Conservation (phyloP, 2,113 vertebrate species). For the Tragelaphus imberbis region DNA sequence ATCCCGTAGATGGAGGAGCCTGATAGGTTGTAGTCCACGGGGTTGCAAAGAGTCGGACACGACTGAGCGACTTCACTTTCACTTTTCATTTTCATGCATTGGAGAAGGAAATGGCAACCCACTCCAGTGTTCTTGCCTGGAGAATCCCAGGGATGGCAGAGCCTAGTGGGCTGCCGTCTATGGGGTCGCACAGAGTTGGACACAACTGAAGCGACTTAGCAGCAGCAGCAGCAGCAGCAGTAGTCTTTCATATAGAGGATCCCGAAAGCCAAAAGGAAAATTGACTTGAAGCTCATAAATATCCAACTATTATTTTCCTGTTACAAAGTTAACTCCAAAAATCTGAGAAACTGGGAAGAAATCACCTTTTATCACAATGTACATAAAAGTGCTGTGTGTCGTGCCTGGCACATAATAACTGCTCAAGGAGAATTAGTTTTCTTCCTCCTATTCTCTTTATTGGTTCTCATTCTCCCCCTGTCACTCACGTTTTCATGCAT, state of each 20-base stretch:
- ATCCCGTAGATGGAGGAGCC: too few relatives aligned
- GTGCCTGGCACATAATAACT: not conserved
- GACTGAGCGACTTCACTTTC: too few relatives aligned
- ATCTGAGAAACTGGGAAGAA: not conserved
- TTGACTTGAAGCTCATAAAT: not conserved
- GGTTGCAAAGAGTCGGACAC: too few relatives aligned
- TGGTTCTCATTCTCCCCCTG: not conserved
- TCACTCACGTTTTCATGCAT: fast-evolving
- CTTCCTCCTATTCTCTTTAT: not conserved
- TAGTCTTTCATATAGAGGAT: not conserved
- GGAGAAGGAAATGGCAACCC: too few relatives aligned
- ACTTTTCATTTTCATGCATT: too few relatives aligned
- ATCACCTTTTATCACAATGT: not conserved
- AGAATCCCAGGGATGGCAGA: too few relatives aligned
- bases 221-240: too few relatives aligned
- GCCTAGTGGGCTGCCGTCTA: too few relatives aligned
- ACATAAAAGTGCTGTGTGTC: not conserved
- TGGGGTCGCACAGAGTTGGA: too few relatives aligned
- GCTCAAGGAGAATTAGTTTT: not conserved
- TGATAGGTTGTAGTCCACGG: too few relatives aligned
- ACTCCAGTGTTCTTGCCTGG: too few relatives aligned
- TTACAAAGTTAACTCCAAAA: not conserved
- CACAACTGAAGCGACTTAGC: too few relatives aligned
- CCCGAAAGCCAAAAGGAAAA: not conserved
- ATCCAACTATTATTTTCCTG: not conserved